Evolutionary conservation across 2,888 invertebrate genomes (phyloP).

Genomic region (Perithous albicinctus): DNA sequence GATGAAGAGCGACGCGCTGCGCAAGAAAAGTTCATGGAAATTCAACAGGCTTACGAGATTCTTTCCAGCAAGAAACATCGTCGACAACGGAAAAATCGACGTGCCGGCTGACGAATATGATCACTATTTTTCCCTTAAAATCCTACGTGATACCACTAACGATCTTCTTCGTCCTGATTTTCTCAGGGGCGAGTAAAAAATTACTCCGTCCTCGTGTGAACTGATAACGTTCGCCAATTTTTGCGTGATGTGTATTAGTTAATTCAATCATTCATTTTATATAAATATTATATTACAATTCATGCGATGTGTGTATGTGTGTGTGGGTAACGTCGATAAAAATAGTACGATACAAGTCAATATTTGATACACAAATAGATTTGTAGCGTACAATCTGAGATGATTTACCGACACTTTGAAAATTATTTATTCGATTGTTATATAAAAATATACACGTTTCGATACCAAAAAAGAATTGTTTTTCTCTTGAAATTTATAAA

Average conservation of each 20-base stretch:
- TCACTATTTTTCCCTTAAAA: background rate
- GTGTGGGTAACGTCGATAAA: background rate
- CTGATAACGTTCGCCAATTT: background rate
- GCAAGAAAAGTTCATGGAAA: conserved; percentile 95
- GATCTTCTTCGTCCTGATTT: background rate
- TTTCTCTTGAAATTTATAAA: background rate
- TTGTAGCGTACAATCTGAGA: background rate
- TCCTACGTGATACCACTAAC: conserved; percentile 5
- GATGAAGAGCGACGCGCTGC: conserved; percentile 88
- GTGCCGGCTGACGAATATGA: conserved; percentile 82
- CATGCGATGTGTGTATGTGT: background rate
- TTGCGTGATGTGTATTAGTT: background rate
- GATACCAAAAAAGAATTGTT: background rate
- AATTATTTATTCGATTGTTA: conserved; percentile 37
- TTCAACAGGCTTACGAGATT: conserved; percentile 96
- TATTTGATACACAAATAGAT: background rate
- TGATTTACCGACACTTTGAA: background rate
- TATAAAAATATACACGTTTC: conserved; percentile 23
- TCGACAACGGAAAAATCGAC: conserved; percentile 90
- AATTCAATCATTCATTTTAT: conserved; percentile 30
- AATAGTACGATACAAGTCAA: background rate
- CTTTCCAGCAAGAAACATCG: conserved; percentile 93
- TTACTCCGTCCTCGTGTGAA: conserved; percentile 21
- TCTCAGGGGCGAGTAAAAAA: background rate
- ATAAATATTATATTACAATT: background rate